Evolutionary conservation across 2,797 vertebrate genomes (phyloP).

Genomic region (Poeciliopsis paucimaculata): DNA sequence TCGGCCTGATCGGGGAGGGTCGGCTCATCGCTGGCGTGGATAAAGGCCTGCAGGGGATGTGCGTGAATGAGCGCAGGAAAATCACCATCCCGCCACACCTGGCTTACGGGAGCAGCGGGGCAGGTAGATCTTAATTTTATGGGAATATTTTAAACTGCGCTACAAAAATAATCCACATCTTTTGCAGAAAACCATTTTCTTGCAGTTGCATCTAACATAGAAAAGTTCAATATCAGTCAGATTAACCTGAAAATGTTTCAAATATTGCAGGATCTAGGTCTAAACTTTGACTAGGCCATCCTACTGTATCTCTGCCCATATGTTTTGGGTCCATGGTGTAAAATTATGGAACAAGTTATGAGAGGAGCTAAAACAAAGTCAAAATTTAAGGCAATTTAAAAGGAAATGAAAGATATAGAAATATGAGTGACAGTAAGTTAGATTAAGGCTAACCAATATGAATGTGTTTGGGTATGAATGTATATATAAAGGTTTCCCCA

Average conservation of each 20-base stretch:
- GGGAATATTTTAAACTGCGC: no score
- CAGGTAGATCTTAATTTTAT: slow-evolving; percentile 76
- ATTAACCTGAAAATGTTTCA: not conserved
- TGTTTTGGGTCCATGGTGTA: not conserved
- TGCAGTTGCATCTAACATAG: not conserved
- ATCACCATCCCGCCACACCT: slow-evolving; percentile 92
- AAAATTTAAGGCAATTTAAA: no score
- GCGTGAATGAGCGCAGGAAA: slow-evolving; percentile 90
- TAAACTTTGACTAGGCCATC: not conserved
- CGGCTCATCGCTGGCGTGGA: slow-evolving; percentile 92
- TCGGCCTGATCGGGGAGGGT: slow-evolving; percentile 89
- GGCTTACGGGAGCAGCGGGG: slow-evolving; percentile 90
- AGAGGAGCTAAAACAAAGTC: no score
- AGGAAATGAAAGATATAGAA: no score
- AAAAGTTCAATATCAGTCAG: not conserved
- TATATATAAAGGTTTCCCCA: no score
- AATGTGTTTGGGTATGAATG: no score
- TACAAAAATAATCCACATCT: no score
- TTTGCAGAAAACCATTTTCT: no score
- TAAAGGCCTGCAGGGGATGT: slow-evolving; percentile 95
- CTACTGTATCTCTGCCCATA: not conserved
- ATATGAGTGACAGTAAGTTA: no score
- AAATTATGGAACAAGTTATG: no score
- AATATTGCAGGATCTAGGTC: not conserved
- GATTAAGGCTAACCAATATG: no score